Conservation (phyloP, 2,888 invertebrate genomes). For the Leucoptera coffeella region DNA sequence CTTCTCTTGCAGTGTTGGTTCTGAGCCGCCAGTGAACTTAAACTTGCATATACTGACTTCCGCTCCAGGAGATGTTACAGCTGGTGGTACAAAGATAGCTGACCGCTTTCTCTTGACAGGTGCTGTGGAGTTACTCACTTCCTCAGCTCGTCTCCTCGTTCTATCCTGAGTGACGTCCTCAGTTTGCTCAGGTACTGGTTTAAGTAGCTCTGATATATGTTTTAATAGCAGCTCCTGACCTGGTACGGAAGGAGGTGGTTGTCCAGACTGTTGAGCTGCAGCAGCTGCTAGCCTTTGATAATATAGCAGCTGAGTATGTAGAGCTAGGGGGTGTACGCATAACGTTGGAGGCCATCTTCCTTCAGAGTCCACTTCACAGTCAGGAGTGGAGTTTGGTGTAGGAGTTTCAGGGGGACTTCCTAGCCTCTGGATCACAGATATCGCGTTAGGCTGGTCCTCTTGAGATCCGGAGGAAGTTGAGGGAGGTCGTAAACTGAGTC, state of each 20-base stretch:
- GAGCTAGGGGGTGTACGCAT: conserved; percentile 67
- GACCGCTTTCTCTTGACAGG: conserved; percentile 69
- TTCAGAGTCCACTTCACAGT: conserved; percentile 43
- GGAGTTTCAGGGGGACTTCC: conserved; percentile 32
- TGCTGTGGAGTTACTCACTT: too few species aligned
- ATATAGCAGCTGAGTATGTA: conserved; percentile 66
- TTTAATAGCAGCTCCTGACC: conserved; percentile 32
- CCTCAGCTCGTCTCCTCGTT: too few species aligned
- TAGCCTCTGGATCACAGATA: conserved; percentile 38
- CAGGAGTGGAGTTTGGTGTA: conserved; percentile 22
- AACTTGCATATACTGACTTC: conserved; percentile 91
- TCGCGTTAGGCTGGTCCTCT: conserved; percentile 38
- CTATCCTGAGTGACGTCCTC: conserved; percentile 16
- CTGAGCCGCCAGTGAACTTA: conserved; percentile 87
- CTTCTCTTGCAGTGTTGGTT: conserved; percentile 83
- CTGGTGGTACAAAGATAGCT: conserved; percentile 79
- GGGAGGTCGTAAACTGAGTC: conserved; percentile 48
- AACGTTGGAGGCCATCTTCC: conserved; percentile 68
- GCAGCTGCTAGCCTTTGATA: conserved; percentile 68
- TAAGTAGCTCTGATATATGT: conserved; percentile 37
- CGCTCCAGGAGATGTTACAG: conserved; percentile 70
- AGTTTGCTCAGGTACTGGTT: conserved; percentile 25
- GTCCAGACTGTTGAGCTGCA: too few species aligned
- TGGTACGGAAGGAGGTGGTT: conserved; percentile 22
- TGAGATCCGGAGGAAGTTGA: conserved; percentile 45